Evolutionary conservation across 2,113 vertebrate species (phyloP), one percentile per base, ranked within the genome.

Genomic region (Junco hyemalis): DNA sequence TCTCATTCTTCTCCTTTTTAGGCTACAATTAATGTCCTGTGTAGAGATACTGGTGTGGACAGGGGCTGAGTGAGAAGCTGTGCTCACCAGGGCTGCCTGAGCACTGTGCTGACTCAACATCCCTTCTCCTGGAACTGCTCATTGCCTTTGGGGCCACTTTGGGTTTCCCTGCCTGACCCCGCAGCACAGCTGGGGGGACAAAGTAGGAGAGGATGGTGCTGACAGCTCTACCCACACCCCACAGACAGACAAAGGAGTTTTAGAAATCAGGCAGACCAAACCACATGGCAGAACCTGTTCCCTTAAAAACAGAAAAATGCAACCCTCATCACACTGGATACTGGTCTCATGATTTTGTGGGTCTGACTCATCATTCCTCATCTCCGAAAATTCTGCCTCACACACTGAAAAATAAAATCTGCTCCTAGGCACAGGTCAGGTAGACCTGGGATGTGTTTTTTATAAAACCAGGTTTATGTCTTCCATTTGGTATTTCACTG

Each of bases 301-400:
- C 66, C 88, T 82, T 73, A 65, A 94, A 93, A 95, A 38, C 45
- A 45, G 47, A 57, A 57, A 84, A 86, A 86, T 38, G 82, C 92
- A 88, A 71, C 69, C 50, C 64, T 88, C 77, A 77, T 77, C 68
- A 70, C 9, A 54, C 47, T 64, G 80, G 51, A 42, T 64, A 74
- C 56, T 2, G 5, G 80, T 83, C 88, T 88, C 69, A 76, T 66
- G 83, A 86, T 71, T 80, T 59, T 81, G 83, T 6, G 47, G 63
- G 68, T 86, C 91, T 94, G 95, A 94, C 76, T 88, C 88, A 81
- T 36, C 44, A 44, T 66, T 86, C 84, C 91, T 69, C 84, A 63
- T 48, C 47, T 61, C 90, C 2, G 33, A 88, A 92, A 85, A 90
- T 71, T 77, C 74, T 90, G 78, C 63, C 84, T 92, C 81, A 73